Evolutionary conservation across 2,888 invertebrate genomes (phyloP).

Genomic region (Blastobasis lacticolella): DNA sequence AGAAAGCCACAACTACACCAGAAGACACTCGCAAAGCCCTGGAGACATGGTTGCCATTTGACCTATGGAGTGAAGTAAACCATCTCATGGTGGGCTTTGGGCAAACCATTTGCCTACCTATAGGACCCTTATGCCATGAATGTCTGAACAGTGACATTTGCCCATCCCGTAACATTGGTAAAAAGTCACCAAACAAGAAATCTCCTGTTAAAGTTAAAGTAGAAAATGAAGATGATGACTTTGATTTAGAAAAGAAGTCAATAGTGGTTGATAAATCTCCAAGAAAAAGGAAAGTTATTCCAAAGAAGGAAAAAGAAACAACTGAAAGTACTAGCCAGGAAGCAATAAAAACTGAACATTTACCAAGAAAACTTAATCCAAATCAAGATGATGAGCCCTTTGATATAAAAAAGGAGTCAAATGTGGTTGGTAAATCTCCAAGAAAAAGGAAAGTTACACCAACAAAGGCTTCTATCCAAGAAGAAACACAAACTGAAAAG

Average conservation of each 20-base stretch:
- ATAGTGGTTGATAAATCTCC: background rate
- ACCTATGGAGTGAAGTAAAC: slow-evolving; percentile 91
- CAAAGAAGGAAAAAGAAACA: slow-evolving; percentile 6
- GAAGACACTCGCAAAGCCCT: slow-evolving; percentile 89
- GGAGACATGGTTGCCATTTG: slow-evolving; percentile 91
- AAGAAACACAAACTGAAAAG: slow-evolving; percentile 4
- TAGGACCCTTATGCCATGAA: slow-evolving; percentile 85
- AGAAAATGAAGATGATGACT: slow-evolving; percentile 19
- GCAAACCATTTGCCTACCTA: slow-evolving; percentile 91
- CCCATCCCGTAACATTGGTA: slow-evolving; percentile 74
- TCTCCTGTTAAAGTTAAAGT: slow-evolving; percentile 32
- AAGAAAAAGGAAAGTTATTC: slow-evolving; percentile 1
- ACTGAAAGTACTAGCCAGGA: background rate
- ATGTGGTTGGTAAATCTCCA: slow-evolving; percentile 1
- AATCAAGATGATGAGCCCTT: background rate
- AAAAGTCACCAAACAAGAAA: slow-evolving; percentile 48
- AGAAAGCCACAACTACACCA: slow-evolving; percentile 82
- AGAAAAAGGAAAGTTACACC: slow-evolving; percentile 14
- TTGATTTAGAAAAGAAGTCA: slow-evolving; percentile 9
- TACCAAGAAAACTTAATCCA: background rate
- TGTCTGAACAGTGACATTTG: slow-evolving; percentile 91
- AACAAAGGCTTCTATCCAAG: slow-evolving; percentile 3
- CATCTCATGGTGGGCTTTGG: slow-evolving; percentile 97
- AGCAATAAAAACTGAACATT: background rate
- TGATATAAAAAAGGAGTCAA: background rate